Conservation (phyloP, 2,113 vertebrate species). For the Syngnathus scovelli region DNA sequence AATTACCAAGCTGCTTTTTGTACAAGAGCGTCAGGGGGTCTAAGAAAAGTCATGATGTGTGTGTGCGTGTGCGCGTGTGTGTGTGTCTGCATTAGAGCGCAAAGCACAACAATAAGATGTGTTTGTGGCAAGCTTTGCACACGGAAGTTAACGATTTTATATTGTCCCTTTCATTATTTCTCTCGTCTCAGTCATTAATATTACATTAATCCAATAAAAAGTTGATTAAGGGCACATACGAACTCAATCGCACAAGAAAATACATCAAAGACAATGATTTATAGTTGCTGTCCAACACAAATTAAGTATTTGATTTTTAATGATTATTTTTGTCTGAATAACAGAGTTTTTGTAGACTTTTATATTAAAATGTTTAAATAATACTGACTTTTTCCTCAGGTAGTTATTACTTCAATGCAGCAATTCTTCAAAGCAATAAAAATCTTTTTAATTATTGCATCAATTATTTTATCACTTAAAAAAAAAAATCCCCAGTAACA, state of each 20-base stretch:
- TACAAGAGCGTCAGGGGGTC: slow-evolving; percentile 19
- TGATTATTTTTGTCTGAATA: too few relatives aligned
- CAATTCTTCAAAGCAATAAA: too few relatives aligned
- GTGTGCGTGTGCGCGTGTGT: slow-evolving; percentile 25
- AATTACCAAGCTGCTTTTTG: slow-evolving; percentile 27
- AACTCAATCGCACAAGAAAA: not conserved
- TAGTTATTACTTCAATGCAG: too few relatives aligned
- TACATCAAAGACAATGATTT: not conserved
- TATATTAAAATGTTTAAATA: too few relatives aligned
- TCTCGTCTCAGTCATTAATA: not conserved
- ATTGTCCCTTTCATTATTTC: not conserved
- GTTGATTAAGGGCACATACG: not conserved
- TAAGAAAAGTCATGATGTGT: slow-evolving; percentile 44
- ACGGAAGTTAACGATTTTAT: not conserved
- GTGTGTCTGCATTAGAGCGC: slow-evolving; percentile 16
- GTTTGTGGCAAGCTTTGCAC: not conserved
- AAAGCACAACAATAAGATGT: not conserved
- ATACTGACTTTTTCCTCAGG: too few relatives aligned
- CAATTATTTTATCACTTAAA: too few relatives aligned
- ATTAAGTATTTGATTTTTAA: not conserved
- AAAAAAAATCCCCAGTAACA: too few relatives aligned
- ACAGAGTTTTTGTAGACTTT: too few relatives aligned
- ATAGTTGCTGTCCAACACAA: not conserved
- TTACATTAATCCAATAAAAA: not conserved
- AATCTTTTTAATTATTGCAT: too few relatives aligned